Evolutionary conservation across 2,113 vertebrate species (phyloP), one percentile per base, ranked within the genome.

Genomic region (Nannospalax galili): DNA sequence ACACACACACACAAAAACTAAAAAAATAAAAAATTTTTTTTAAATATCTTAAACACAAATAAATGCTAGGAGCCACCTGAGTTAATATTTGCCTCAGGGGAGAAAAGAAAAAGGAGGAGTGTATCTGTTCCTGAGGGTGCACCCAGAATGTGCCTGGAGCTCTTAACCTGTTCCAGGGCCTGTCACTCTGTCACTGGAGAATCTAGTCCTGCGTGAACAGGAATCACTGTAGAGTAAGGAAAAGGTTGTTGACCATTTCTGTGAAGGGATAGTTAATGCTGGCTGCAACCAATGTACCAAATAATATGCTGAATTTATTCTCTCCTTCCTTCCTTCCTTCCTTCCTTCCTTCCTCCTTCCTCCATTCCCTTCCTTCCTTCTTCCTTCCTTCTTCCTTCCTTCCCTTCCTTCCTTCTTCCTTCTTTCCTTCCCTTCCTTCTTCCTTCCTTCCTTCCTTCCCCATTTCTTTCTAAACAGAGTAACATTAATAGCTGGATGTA

Each of bases 11-110:
- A n/a, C n/a, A n/a, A n/a, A n/a, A n/a, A n/a, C n/a, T n/a, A n/a
- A n/a, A n/a, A n/a, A n/a, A n/a, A n/a, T n/a, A n/a, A n/a, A n/a
- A n/a, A n/a, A n/a, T n/a, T n/a, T n/a, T n/a, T n/a, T n/a, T n/a
- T n/a, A n/a, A n/a, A n/a, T n/a, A 88, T 96, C 78, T 96, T 96
- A 96, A 88, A 78, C 90, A 96, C 85, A 91, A 94, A 96, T 95
- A 97, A 96, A 94, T 97, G 96, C 85, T 73, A 86, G 62, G 56
- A 86, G 82, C 88, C 75, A n/a, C 52, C 92, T 92, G 92, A 96
- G 92, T 95, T 97, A 94, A 95, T 88, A 82, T 87, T 95, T 65
- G 92, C 97, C 96, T 97, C 74, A 0, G 70, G 96, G 95, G 79
- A 95, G 91, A 95, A 96, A 88, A 45, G 42, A 88, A 92, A 89